Base-by-base conservation (phyloP, 2,888 invertebrate species). In the Trachelus stipa region DNA sequence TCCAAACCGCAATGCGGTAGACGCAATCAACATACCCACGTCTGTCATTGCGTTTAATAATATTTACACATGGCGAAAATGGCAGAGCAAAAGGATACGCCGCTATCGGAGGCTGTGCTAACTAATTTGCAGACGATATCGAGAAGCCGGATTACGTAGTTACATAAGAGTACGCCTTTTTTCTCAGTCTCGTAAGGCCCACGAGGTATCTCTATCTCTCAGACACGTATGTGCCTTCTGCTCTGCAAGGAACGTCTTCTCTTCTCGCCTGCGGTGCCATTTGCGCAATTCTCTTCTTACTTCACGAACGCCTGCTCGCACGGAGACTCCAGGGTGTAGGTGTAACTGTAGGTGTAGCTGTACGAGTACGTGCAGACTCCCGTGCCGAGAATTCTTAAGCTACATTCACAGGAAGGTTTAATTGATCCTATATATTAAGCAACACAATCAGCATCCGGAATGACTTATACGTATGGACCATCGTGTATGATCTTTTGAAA, bases 1-100 rank as follows among this genome's bases (percentile, higher is more conserved):
- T 56, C 56, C 9, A 23, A 23, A 56, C 56, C 23, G 56, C 71
- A 11, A 11, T 9, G 33, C 74, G 35, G 74, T 12, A 35, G 35
- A 35, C 33, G 12, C 1, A 4, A 35, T 11, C 4, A 6, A 23
- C 23, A 35, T 12, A 35, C 3, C 0, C 34, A 2, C 35, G 15
- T 15, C 15, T 2, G 56, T 9, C 23, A 9, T 56, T 56, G 9
- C 2, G 34, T 4, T 34, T n/a, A 23, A 35, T 35, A 87, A 87
- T 88, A 88, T 88, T 88, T 89, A 56, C 56, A 23, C 1, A 86
- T 84, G 83, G 80, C 82, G 84, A 84, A 88, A 88, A 89, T 88
- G 88, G 88, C 88, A 89, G 86, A 78, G 81, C 85, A 84, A 87
- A 85, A 33, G 83, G 85, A 85, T 85, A 82, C 84, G 78, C 76